Conservation (phyloP, 2,113 vertebrate species). For the Erpornis zantholeuca region DNA sequence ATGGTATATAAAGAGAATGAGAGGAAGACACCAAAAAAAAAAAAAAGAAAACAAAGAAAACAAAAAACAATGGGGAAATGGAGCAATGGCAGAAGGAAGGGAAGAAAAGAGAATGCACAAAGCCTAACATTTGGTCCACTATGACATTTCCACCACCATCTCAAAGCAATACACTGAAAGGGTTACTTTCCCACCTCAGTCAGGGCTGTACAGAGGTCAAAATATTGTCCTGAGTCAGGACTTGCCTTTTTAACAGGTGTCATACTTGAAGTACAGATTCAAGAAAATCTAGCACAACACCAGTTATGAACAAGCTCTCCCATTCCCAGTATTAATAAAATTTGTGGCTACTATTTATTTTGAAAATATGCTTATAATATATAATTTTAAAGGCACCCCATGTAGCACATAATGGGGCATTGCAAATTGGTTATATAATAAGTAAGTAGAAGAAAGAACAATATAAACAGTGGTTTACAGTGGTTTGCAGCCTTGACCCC, state of each 20-base stretch:
- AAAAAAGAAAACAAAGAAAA: no score
- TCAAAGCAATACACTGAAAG: neutral
- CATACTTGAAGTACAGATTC: neutral
- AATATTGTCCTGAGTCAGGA: neutral
- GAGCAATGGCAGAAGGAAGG: neutral
- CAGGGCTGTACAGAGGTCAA: neutral
- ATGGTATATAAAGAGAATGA: neutral
- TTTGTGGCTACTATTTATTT: neutral
- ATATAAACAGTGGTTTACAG: conserved; percentile 53
- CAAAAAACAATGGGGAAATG: neutral
- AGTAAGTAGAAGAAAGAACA: conserved; percentile 43
- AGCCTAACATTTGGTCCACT: neutral
- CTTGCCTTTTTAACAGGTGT: conserved; percentile 7
- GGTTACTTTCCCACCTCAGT: neutral
- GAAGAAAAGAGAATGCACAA: neutral
- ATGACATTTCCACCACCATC: neutral
- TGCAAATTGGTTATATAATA: conserved; percentile 37
- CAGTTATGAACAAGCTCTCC: neutral
- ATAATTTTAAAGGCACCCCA: conserved; percentile 18
- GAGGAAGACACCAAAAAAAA: neutral
- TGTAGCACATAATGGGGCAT: neutral
- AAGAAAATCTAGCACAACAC: neutral
- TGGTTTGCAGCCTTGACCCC: conserved; percentile 50
- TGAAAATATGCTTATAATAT: neutral
- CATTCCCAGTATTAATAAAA: conserved; percentile 18